A percentile compares a stretch with the other conserved stretches of the same genome.
These are phyloP conservation scores for Colistium nudipinnis DNA, from an alignment of 2,113 vertebrate genomes.

Conservation along the genomic window DNA sequence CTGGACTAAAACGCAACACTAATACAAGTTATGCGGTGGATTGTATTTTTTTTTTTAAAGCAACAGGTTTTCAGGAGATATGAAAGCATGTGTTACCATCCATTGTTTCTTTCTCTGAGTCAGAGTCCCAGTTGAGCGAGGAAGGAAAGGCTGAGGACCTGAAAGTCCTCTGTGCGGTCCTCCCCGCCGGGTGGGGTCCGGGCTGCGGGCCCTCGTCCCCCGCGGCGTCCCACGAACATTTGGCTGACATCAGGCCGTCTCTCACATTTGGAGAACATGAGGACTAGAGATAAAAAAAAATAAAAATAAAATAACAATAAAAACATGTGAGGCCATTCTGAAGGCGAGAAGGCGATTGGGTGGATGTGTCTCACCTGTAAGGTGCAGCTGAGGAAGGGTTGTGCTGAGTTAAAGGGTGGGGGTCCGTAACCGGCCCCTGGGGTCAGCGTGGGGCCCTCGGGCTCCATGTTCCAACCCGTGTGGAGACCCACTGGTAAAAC, in stretches of 20 bases:
- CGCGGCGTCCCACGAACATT: slow-evolving; percentile 38
- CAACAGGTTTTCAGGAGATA: slow-evolving; percentile 26
- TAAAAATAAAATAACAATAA: background rate
- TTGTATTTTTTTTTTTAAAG: too few relatives aligned
- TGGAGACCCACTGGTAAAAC: slow-evolving; percentile 66
- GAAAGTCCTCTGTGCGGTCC: slow-evolving; percentile 66
- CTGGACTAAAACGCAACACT: too few relatives aligned
- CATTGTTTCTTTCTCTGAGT: slow-evolving; percentile 82
- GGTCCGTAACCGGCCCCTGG: slow-evolving; percentile 72
- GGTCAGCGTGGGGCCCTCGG: slow-evolving; percentile 68
- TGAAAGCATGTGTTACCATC: slow-evolving; percentile 71
- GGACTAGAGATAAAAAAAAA: slow-evolving; percentile 46
- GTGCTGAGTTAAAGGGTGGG: slow-evolving; percentile 58
- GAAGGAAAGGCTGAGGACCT: slow-evolving; percentile 81
- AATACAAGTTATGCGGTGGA: too few relatives aligned
- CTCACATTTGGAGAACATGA: slow-evolving; percentile 56
- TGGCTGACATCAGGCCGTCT: slow-evolving; percentile 50
- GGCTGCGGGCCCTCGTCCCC: slow-evolving; percentile 53
- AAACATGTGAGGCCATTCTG: background rate
- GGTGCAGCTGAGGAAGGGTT: slow-evolving; percentile 64
- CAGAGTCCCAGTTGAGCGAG: slow-evolving; percentile 85
- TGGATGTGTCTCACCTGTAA: slow-evolving; percentile 65
- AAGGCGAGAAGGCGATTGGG: background rate
- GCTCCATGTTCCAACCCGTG: slow-evolving; percentile 80
- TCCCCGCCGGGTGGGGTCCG: slow-evolving; percentile 55